Percentiles rank a stretch among this genome's conserved stretches.
Conservation (phyloP, 2,888 invertebrate genomes). For the Apomyelois bistriatella region DNA sequence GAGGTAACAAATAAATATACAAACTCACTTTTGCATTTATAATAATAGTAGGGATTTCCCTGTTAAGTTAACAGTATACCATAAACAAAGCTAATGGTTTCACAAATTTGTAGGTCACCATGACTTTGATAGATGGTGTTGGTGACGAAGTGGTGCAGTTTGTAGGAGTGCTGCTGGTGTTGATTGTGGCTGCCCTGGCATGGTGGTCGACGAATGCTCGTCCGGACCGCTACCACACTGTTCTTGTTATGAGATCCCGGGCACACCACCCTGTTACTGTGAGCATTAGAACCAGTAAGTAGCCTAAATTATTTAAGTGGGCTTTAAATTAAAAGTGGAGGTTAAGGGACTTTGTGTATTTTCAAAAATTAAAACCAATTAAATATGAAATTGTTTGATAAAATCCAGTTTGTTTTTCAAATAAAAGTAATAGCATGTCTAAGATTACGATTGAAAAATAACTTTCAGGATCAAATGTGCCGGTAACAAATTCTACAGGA, state of each 20-base stretch:
- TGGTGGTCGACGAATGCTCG: slow-evolving; percentile 88
- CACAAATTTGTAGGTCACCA: slow-evolving; percentile 48
- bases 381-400: too few species aligned
- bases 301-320: neutral
- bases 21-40: too few species aligned
- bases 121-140: slow-evolving; percentile 89
- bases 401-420: too few species aligned
- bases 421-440: too few species aligned
- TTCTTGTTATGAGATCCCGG: slow-evolving; percentile 81
- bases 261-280: slow-evolving; percentile 59
- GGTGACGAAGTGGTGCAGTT: slow-evolving; percentile 92
- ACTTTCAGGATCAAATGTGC: slow-evolving; percentile 41
- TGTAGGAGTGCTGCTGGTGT: slow-evolving; percentile 74
- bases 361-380: too few species aligned
- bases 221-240: slow-evolving; percentile 83
- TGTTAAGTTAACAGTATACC: too few species aligned
- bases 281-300: slow-evolving; percentile 59
- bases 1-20: too few species aligned
- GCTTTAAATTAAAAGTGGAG: too few species aligned
- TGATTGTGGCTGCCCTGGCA: slow-evolving; percentile 84
- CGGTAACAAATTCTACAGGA: slow-evolving; percentile 34
- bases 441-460: neutral
- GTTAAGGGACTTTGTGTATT: too few species aligned
- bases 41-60: too few species aligned
- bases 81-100: neutral